Evolutionary conservation across 2,888 invertebrate genomes (phyloP), one percentile per base, ranked within the genome.

Genomic region (Fabriciana adippe): DNA sequence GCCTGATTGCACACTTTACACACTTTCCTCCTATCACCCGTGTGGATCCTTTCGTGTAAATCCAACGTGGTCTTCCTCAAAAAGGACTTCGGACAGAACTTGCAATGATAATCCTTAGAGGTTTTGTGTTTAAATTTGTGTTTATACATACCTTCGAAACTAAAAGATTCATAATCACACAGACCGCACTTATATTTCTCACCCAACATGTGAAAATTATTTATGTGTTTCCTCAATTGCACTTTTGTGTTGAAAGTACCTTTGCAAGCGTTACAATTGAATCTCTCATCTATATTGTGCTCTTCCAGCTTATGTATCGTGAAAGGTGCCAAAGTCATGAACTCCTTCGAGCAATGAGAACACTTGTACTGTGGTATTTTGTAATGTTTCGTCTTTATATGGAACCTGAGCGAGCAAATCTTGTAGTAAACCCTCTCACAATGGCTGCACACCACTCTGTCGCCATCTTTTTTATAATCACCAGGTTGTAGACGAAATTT

Each of bases 121-220:
- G 87, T 85, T 62, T 84, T 89, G 60, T 93, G 93, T 26, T 82
- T 87, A n/a, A 84, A 82, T 68, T 85, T 87, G n/a, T 91, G 90
- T 54, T 86, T 91, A 65, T 85, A 83, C 76, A 90, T 71, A 45
- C 80, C 75, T 45, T 81, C 81, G 48, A 80, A 77, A 51, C 85
- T 86, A 50, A 85, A 89, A 0, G 86, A 81, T 45, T 88, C 89
- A 62, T 84, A 90, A 0, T 90, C 89, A 60, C 91, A 91, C 2
- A 78, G 73, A 2, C 84, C 79, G 47, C 90, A 91, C 45, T 85
- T 84, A 21, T 81, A 79, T 54, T 81, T 83, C 69, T 84, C 82
- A 0, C 91, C 91, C 0, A 91, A 71, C 89, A 89, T 90, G 21
- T 91, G 91, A 35, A 84, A 91, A 13, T 78, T 83, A 65, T 89